A percentile compares a stretch with the other conserved stretches of the same genome.
These are phyloP conservation scores for Eudasyphora cyanicolor DNA, from an alignment of 2,888 invertebrate genomes.

Conservation along the genomic window DNA sequence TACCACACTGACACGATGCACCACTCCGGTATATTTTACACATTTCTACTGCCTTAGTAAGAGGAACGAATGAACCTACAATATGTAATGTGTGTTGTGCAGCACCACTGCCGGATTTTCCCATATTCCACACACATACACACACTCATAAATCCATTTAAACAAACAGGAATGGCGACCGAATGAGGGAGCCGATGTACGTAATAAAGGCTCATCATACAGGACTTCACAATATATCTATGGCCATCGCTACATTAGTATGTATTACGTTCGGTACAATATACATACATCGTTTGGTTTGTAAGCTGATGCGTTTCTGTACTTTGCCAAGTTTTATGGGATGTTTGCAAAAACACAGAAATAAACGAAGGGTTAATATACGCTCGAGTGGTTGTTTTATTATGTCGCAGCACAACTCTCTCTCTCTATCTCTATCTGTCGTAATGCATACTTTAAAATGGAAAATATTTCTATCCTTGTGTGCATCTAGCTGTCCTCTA, in stretches of 20 bases:
- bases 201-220: not conserved
- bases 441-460: slow-evolving; percentile 9
- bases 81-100: not conserved
- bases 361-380: slow-evolving; percentile 52
- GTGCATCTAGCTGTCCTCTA: not conserved
- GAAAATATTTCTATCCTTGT: slow-evolving; percentile 27
- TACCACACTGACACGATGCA: slow-evolving; percentile 65
- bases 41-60: slow-evolving; percentile 62
- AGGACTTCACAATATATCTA: slow-evolving; percentile 1
- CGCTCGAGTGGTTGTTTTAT: slow-evolving; percentile 58
- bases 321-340: slow-evolving; percentile 2
- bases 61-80: slow-evolving; percentile 10
- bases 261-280: slow-evolving; percentile 33
- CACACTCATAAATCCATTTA: slow-evolving; percentile 55
- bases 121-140: not conserved
- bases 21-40: slow-evolving; percentile 55
- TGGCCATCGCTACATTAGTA: not conserved
- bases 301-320: slow-evolving; percentile 46
- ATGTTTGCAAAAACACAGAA: slow-evolving; percentile 21
- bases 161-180: slow-evolving; percentile 32
- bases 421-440: no score
- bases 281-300: no score
- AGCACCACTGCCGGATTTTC: not conserved
- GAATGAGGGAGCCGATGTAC: not conserved
- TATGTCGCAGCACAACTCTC: slow-evolving; percentile 52